Evolutionary conservation across 2,113 vertebrate species (phyloP).

Genomic region (Prionailurus viverrinus): DNA sequence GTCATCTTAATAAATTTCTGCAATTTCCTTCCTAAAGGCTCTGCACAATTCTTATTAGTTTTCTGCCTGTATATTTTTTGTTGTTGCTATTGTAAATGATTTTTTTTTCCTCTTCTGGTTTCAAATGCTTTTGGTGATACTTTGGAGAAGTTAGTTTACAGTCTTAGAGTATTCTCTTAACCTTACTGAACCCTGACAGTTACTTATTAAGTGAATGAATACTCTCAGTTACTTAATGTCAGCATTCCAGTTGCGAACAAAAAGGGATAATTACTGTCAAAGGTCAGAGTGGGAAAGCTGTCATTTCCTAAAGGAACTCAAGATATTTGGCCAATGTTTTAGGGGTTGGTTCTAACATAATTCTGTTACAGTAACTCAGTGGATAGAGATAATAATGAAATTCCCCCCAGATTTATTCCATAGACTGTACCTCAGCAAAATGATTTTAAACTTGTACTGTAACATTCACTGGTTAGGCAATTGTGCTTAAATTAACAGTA

Average conservation of each 20-base stretch:
- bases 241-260: not conserved
- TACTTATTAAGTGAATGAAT: constrained; percentile 6
- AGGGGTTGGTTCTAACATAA: not conserved
- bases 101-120: not conserved
- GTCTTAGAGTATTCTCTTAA: not conserved
- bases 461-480: not conserved
- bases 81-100: not conserved
- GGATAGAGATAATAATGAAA: not conserved
- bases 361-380: not conserved
- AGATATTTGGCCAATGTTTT: not conserved
- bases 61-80: not conserved
- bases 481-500: not conserved
- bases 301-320: not conserved
- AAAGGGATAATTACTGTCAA: not conserved
- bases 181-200: not conserved
- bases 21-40: not conserved
- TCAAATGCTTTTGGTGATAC: not conserved
- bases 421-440: not conserved
- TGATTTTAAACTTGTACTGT: not conserved
- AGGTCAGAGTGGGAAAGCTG: not conserved
- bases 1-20: not conserved
- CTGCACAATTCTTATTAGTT: not conserved
- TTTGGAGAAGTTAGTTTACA: not conserved
- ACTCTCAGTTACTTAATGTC: not conserved
- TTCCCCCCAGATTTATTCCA: not conserved